phyloP scores from a whole-genome alignment of 2,113 vertebrate genomes.

The Benitochromis conjunctus region DNA sequence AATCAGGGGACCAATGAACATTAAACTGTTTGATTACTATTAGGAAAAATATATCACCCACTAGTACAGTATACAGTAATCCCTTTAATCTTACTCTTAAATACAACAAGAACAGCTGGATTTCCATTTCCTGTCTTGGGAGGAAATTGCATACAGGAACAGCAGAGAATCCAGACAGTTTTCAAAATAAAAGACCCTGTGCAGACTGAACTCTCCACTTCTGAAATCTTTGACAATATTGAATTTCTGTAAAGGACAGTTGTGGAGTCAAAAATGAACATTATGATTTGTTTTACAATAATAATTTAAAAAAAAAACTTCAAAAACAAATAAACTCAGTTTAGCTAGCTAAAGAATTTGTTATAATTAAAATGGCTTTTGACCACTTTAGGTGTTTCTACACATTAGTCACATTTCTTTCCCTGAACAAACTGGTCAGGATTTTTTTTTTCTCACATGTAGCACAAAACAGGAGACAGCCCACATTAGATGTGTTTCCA shows the following conservation, averaged over 20 bases:
- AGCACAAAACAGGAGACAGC: background rate
- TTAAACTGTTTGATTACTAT: background rate
- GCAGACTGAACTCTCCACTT: background rate
- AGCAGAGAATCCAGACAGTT: background rate
- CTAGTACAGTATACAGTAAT: background rate
- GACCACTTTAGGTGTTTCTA: background rate
- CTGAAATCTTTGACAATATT: background rate
- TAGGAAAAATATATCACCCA: background rate
- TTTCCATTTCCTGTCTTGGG: background rate
- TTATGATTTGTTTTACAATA: background rate
- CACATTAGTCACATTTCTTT: background rate
- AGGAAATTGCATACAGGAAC: background rate
- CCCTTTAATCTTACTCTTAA: background rate
- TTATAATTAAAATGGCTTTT: background rate
- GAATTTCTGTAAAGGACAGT: background rate
- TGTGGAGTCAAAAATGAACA: background rate
- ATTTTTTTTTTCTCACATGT: background rate
- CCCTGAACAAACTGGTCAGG: accelerated
- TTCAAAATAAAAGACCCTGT: background rate
- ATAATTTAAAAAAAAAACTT: too few relatives aligned
- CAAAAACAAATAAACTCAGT: background rate
- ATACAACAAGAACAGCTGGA: accelerated
- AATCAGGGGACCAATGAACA: background rate
- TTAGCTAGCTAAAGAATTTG: background rate
- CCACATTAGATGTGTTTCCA: background rate